phyloP scores from a whole-genome alignment of 2,888 invertebrate species.

The Marasmarcha lunaedactyla region DNA sequence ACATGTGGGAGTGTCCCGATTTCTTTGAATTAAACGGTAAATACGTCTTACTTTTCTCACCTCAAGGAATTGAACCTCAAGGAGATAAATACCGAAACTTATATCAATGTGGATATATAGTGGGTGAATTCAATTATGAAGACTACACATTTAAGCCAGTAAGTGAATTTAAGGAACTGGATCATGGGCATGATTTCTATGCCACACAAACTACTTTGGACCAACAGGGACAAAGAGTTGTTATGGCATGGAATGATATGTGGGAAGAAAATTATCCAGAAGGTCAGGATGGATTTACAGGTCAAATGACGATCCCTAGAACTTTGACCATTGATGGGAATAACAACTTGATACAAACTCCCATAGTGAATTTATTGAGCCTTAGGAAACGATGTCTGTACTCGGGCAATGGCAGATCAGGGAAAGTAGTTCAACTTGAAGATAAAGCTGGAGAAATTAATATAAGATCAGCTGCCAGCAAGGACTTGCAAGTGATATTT shows the following conservation, averaged over 20 bases:
- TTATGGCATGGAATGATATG: conserved; percentile 54
- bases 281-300: conserved; percentile 41
- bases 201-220: conserved; percentile 48
- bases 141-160: conserved; percentile 27
- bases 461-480: conserved; percentile 18
- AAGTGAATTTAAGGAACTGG: conserved; percentile 38
- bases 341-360: conserved; percentile 32
- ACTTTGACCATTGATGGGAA: conserved; percentile 27
- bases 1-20: conserved; percentile 66
- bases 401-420: conserved; percentile 17
- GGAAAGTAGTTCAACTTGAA: conserved; percentile 14
- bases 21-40: conserved; percentile 46
- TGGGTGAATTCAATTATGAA: conserved; percentile 44
- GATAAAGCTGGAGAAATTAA: conserved; percentile 37
- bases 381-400: conserved; percentile 18
- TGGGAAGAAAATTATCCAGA: conserved; percentile 52
- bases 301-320: conserved; percentile 46
- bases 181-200: conserved; percentile 53
- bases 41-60: conserved; percentile 48
- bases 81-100: conserved; percentile 43
- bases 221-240: conserved; percentile 26
- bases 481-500: conserved; percentile 27
- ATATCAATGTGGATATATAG: conserved; percentile 51
- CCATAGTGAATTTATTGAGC: conserved; percentile 24
- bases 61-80: conserved; percentile 41